Conservation (phyloP, 2,113 vertebrate genomes). For the Psephotus haematonotus region DNA sequence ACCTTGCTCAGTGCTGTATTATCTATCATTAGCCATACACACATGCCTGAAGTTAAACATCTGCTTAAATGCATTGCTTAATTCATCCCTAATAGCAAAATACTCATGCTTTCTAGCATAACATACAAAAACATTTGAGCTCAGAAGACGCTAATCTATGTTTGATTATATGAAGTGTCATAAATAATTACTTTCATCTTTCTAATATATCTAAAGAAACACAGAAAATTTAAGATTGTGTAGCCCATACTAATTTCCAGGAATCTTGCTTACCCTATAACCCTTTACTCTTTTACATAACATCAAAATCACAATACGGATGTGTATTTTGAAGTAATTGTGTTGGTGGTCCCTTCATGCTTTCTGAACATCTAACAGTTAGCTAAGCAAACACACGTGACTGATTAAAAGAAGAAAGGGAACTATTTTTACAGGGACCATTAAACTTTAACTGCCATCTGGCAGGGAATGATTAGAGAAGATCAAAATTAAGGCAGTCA, state of each 20-base stretch:
- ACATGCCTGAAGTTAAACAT: not conserved
- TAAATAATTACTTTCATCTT: not conserved
- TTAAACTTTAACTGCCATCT: conserved; percentile 86
- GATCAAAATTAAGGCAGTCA: conserved; percentile 85
- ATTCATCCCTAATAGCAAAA: not conserved
- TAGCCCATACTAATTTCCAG: not conserved
- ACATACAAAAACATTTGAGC: not conserved
- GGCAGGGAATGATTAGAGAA: conserved; percentile 84
- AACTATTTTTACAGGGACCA: conserved; percentile 80
- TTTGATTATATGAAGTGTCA: not conserved
- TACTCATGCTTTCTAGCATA: not conserved
- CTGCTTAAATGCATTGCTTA: not conserved
- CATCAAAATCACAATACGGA: conserved; percentile 18
- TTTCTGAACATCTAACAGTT: conserved; percentile 77
- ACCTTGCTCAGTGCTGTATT: not conserved
- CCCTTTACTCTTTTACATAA: not conserved
- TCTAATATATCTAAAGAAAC: not conserved
- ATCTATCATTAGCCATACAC: not conserved
- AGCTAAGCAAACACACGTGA: conserved; percentile 81
- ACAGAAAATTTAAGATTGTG: not conserved
- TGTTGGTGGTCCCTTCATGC: conserved; percentile 79
- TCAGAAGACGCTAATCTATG: not conserved
- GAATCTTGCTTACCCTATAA: not conserved
- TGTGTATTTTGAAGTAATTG: conserved; percentile 73
- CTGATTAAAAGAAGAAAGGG: conserved; percentile 84